Percentiles rank a stretch among this genome's conserved stretches.
Conservation (phyloP, 2,888 invertebrate genomes). For the Apamea epomidion region DNA sequence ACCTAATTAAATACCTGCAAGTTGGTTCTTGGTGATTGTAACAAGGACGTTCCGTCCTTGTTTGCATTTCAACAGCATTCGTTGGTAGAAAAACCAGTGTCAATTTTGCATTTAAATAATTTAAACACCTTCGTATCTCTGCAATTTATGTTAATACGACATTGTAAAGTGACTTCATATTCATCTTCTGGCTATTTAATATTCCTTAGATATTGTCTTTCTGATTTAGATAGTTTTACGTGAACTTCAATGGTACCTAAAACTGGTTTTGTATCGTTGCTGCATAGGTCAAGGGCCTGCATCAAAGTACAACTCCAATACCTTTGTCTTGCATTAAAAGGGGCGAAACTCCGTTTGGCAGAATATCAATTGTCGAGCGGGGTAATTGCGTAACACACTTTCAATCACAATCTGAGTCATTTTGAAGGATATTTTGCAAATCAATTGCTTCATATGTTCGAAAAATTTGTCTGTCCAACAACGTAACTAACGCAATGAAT, state of each 20-base stretch:
- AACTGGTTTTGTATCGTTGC: neutral
- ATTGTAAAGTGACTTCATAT: neutral
- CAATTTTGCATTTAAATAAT: neutral
- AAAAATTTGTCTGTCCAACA: too few relatives aligned
- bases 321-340: slow-evolving; percentile 2
- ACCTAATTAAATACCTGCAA: neutral
- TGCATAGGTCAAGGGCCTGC: neutral
- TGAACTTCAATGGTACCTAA: neutral
- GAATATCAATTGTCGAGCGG: neutral
- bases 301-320: slow-evolving; percentile 17
- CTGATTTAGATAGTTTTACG: neutral
- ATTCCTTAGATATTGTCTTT: neutral
- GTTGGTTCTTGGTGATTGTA: neutral
- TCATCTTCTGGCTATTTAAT: neutral
- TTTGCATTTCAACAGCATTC: neutral
- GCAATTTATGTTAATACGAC: neutral
- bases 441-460: too few relatives aligned
- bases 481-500: too few relatives aligned
- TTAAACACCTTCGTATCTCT: neutral
- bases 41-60: neutral
- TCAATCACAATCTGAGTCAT: too few relatives aligned
- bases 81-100: slow-evolving; percentile 7
- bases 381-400: too few relatives aligned
- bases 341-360: neutral
- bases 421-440: too few relatives aligned